Evolutionary conservation across 2,113 vertebrate genomes (phyloP).

Genomic region (Prionailurus viverrinus): DNA sequence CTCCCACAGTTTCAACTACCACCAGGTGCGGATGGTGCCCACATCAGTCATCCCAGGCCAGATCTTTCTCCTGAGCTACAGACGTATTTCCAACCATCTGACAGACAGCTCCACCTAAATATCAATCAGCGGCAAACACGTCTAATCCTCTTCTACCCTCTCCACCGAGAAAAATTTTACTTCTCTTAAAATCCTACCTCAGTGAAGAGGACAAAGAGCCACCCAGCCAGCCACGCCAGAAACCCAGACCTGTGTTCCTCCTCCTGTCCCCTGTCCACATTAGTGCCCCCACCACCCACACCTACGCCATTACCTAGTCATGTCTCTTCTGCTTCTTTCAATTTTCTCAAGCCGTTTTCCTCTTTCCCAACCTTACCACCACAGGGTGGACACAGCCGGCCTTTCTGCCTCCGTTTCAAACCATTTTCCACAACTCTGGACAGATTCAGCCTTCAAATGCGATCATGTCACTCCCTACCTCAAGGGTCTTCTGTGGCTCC

Average conservation of each 20-base stretch:
- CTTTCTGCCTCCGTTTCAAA: neutral
- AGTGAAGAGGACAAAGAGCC: neutral
- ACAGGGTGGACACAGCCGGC: neutral
- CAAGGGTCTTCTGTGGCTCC: neutral
- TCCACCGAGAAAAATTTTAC: neutral
- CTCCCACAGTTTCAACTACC: neutral
- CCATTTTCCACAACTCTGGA: neutral
- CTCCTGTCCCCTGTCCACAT: no score
- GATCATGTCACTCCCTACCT: neutral
- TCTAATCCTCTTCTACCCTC: neutral
- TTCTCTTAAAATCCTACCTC: neutral
- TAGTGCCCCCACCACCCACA: neutral
- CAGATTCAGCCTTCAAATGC: neutral
- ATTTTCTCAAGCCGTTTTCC: neutral
- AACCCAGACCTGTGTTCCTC: neutral
- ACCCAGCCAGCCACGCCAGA: neutral
- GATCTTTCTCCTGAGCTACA: neutral
- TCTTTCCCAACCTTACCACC: neutral
- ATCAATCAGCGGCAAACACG: neutral
- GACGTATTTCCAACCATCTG: neutral
- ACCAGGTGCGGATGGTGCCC: neutral
- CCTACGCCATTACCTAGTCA: neutral
- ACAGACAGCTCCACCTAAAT: neutral
- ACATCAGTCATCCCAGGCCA: neutral
- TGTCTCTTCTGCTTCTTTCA: neutral